Percentiles rank a stretch among this genome's conserved stretches.
These are phyloP conservation scores for Cerastoderma edule DNA, from an alignment of 2,888 invertebrate species.

Conservation along the genomic window DNA sequence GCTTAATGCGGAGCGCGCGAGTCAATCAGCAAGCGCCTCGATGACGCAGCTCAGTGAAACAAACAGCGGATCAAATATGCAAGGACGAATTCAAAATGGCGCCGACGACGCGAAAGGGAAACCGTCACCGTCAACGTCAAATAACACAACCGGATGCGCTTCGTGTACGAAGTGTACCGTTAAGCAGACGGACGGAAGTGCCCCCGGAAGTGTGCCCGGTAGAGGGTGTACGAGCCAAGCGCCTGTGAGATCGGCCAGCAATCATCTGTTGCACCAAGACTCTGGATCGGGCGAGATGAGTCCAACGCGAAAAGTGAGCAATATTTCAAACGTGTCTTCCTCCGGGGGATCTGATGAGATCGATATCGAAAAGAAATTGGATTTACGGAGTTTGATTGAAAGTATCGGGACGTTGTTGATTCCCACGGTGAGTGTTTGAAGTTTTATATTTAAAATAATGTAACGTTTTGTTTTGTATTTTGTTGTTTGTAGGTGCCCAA, in stretches of 20 bases:
- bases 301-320: constrained; percentile 67
- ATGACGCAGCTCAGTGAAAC: not conserved
- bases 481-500: too few relatives aligned
- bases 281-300: not conserved
- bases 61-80: constrained; percentile 11
- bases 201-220: too few relatives aligned
- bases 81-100: constrained; percentile 7
- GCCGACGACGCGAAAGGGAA: not conserved
- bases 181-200: not conserved
- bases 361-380: constrained; percentile 71
- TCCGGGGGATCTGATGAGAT: constrained; percentile 69
- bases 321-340: constrained; percentile 72
- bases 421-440: constrained; percentile 71
- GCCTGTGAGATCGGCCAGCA: constrained; percentile 28
- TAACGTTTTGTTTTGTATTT: too few relatives aligned
- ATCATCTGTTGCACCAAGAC: constrained; percentile 16
- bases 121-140: not conserved
- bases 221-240: constrained; percentile 2
- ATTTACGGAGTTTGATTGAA: constrained; percentile 73
- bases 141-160: not conserved
- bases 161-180: constrained; percentile 6
- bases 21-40: not conserved
- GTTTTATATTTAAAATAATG: too few relatives aligned
- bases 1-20: not conserved
- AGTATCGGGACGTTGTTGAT: constrained; percentile 77